These are phyloP conservation scores for Eumaeus atala DNA, from an alignment of 1,140 invertebrate genomes.

Conservation along the genomic window DNA sequence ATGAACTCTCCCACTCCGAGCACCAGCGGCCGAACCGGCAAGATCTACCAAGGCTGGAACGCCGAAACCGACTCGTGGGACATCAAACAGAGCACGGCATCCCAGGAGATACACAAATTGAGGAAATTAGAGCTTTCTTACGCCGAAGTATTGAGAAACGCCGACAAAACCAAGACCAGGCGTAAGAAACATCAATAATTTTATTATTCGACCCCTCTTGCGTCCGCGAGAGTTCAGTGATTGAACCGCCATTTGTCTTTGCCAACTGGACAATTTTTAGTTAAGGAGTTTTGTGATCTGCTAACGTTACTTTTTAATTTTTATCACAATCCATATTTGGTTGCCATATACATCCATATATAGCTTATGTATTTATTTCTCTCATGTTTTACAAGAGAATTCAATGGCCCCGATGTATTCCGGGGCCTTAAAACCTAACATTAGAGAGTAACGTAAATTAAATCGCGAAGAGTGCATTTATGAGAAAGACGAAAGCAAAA, in stretches of 20 bases:
- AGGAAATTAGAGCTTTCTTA: conserved; percentile 88
- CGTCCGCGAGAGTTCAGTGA: conserved; percentile 56
- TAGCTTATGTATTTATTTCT: too few species aligned
- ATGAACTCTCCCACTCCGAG: conserved; percentile 73
- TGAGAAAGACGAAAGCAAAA: conserved; percentile 34
- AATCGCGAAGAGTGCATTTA: conserved; percentile 36
- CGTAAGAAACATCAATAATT: conserved; percentile 72
- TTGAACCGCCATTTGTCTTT: conserved; percentile 67
- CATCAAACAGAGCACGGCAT: conserved; percentile 82
- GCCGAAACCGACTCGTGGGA: conserved; percentile 73
- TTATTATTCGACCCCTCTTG: conserved; percentile 54
- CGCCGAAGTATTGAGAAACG: conserved; percentile 85
- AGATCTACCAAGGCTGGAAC: conserved; percentile 70
- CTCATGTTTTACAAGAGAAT: conserved; percentile 29
- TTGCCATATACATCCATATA: conserved; percentile 51
- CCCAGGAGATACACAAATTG: conserved; percentile 86
- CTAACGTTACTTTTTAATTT: conserved; percentile 64
- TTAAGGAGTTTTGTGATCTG: conserved; percentile 66
- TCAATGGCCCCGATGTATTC: conserved; percentile 19
- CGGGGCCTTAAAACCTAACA: conserved; percentile 37
- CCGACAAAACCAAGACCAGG: conserved; percentile 74
- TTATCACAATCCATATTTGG: conserved; percentile 51
- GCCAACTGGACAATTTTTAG: conserved; percentile 67
- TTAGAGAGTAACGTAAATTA: conserved; percentile 30
- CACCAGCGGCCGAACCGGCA: conserved; percentile 65